Evolutionary conservation across 2,888 invertebrate genomes (phyloP).

Genomic region (Marasmarcha lunaedactyla): DNA sequence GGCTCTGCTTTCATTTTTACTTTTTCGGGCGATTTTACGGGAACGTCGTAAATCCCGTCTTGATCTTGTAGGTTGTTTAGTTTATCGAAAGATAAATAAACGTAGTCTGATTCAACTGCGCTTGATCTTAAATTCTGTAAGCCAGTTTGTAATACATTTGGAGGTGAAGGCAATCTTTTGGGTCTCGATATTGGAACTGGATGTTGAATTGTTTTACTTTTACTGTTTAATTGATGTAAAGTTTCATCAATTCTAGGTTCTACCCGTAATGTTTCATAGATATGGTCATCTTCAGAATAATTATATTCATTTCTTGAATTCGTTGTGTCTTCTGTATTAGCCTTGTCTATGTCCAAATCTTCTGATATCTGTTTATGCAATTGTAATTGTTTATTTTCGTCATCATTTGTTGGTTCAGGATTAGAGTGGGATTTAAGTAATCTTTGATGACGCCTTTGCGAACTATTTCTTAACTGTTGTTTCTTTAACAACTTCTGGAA

Average conservation of each 20-base stretch:
- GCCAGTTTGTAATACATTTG: slow-evolving; percentile 21
- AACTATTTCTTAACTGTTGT: slow-evolving; percentile 71
- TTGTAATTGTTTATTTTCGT: slow-evolving; percentile 25
- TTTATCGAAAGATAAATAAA: slow-evolving; percentile 59
- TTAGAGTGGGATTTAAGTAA: slow-evolving; percentile 65
- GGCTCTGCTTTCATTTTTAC: slow-evolving; percentile 20
- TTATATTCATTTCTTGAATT: slow-evolving; percentile 28
- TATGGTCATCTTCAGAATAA: slow-evolving; percentile 62
- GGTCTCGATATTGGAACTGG: slow-evolving; percentile 29
- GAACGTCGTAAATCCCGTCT: slow-evolving; percentile 56
- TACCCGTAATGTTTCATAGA: slow-evolving; percentile 71
- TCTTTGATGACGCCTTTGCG: slow-evolving; percentile 66
- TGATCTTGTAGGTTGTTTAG: slow-evolving; percentile 32
- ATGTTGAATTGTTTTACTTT: slow-evolving; percentile 47
- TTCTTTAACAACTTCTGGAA: slow-evolving; percentile 84
- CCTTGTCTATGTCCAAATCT: slow-evolving; percentile 27
- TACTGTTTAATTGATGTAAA: slow-evolving; percentile 32
- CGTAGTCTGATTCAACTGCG: slow-evolving; percentile 58
- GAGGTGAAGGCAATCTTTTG: slow-evolving; percentile 44
- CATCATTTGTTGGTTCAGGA: slow-evolving; percentile 51
- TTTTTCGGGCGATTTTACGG: slow-evolving; percentile 46
- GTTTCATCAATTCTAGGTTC: slow-evolving; percentile 39
- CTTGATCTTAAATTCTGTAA: slow-evolving; percentile 15
- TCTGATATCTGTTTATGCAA: slow-evolving; percentile 35
- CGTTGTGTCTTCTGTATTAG: slow-evolving; percentile 21